Percentiles rank a stretch among this genome's conserved stretches.
These are phyloP conservation scores for Thamnaconus septentrionalis DNA, from an alignment of 2,113 vertebrate species.

Conservation along the genomic window DNA sequence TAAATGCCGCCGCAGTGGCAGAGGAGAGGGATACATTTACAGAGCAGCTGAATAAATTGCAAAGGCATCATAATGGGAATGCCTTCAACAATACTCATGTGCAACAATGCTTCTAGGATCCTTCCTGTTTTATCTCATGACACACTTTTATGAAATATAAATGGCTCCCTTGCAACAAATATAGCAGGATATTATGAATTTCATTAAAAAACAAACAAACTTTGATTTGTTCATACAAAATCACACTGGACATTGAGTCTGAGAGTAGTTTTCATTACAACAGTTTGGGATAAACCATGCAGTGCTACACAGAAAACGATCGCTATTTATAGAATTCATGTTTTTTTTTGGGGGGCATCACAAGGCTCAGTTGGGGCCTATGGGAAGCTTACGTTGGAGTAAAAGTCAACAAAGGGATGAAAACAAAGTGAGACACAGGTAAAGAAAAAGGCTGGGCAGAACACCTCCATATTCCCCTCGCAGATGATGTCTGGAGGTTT, in stretches of 20 bases:
- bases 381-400: conserved; percentile 46
- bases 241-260: conserved; percentile 27
- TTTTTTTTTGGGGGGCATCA: conserved; percentile 32
- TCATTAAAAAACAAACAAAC: background rate
- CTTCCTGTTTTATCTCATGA: too few relatives aligned
- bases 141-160: too few relatives aligned
- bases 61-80: background rate
- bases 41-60: conserved; percentile 15
- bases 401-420: conserved; percentile 47
- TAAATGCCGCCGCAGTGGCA: conserved; percentile 8
- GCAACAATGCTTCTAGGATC: background rate
- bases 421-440: conserved; percentile 38
- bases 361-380: conserved; percentile 27
- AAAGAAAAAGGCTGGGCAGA: conserved; percentile 40
- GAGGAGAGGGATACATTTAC: conserved; percentile 8
- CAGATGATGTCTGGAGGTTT: conserved; percentile 50
- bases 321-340: conserved; percentile 35
- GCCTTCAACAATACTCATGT: conserved; percentile 7
- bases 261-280: conserved; percentile 50
- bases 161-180: too few relatives aligned
- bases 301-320: conserved; percentile 34
- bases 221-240: conserved; percentile 23
- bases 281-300: conserved; percentile 22
- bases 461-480: conserved; percentile 31
- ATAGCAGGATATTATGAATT: too few relatives aligned